Percentiles rank a stretch among this genome's conserved stretches.
Conservation (phyloP, 2,888 invertebrate species). For the Mesoligia furuncula region DNA sequence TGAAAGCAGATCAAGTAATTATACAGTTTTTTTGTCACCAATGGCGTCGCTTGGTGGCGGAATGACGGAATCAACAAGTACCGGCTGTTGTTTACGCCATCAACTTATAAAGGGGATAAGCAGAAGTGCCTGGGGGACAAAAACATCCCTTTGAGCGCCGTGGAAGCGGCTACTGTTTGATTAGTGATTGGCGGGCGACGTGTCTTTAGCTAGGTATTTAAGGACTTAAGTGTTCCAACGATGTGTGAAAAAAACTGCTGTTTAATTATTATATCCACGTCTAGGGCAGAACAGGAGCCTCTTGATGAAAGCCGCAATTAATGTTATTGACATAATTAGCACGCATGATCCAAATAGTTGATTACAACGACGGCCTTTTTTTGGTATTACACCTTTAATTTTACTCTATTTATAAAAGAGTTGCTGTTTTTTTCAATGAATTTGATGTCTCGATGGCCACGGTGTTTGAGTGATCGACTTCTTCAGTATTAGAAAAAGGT, state of each 20-base stretch:
- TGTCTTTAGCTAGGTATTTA: constrained; percentile 33
- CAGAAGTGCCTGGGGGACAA: constrained; percentile 30
- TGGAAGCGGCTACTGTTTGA: constrained; percentile 22
- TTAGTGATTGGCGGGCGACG: constrained; percentile 32
- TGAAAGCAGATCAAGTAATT: constrained; percentile 70
- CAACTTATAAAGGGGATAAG: constrained; percentile 19
- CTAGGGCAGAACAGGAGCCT: too few species aligned
- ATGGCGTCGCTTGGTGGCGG: constrained; percentile 49
- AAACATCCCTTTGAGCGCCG: constrained; percentile 29
- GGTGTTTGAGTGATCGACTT: not conserved
- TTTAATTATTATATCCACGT: constrained; percentile 17
- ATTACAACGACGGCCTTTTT: not conserved
- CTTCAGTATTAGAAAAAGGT: not conserved
- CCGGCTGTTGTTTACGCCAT: constrained; percentile 51
- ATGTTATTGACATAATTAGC: not conserved
- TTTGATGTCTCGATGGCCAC: not conserved
- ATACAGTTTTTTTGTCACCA: constrained; percentile 62
- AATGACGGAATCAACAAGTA: constrained; percentile 48
- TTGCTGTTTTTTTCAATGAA: not conserved
- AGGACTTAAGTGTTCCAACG: constrained; percentile 2
- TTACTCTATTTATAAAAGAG: not conserved
- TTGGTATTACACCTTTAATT: not conserved
- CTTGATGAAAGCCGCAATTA: constrained; percentile 5
- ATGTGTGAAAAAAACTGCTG: not conserved
- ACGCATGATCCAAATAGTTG: not conserved